A percentile compares a stretch with the other conserved stretches of the same genome.
phyloP scores from a whole-genome alignment of 2,113 vertebrate species.

The Caretta caretta region DNA sequence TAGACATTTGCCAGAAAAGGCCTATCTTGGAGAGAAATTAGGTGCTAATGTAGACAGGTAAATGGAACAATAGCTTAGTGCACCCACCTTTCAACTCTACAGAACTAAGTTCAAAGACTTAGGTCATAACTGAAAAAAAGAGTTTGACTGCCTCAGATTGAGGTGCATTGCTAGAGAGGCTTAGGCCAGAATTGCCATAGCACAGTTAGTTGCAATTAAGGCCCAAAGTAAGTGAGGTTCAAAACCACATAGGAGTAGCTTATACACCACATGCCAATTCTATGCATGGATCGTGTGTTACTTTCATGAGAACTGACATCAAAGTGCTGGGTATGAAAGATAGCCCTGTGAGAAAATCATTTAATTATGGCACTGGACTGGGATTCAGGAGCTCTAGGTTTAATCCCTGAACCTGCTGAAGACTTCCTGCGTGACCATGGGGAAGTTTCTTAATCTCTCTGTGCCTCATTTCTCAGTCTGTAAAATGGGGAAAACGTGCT shows the following conservation, averaged over 20 bases:
- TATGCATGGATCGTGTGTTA: not conserved
- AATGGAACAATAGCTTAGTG: not conserved
- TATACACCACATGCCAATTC: rapidly evolving
- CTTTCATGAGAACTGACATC: not conserved
- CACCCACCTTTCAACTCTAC: not conserved
- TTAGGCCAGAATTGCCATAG: not conserved
- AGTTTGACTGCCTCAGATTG: not conserved
- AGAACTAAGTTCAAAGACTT: constrained; percentile 20
- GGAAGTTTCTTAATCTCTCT: not conserved
- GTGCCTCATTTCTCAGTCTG: not conserved
- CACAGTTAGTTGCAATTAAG: not conserved
- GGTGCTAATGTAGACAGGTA: not conserved
- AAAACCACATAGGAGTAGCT: not conserved
- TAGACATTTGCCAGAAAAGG: constrained; percentile 59
- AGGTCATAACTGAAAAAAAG: constrained; percentile 2
- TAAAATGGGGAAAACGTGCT: not conserved
- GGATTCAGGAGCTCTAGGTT: not conserved
- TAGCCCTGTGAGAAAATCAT: not conserved
- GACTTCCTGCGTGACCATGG: not conserved
- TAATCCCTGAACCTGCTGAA: not conserved
- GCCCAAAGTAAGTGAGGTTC: not conserved
- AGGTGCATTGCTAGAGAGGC: not conserved
- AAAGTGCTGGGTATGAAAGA: rapidly evolving
- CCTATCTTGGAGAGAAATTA: constrained; percentile 44
- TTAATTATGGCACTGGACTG: not conserved